A percentile compares a stretch with the other conserved stretches of the same genome.
These are phyloP conservation scores for Sarcophaga caerulescens DNA, from an alignment of 2,888 invertebrate genomes.

Conservation along the genomic window DNA sequence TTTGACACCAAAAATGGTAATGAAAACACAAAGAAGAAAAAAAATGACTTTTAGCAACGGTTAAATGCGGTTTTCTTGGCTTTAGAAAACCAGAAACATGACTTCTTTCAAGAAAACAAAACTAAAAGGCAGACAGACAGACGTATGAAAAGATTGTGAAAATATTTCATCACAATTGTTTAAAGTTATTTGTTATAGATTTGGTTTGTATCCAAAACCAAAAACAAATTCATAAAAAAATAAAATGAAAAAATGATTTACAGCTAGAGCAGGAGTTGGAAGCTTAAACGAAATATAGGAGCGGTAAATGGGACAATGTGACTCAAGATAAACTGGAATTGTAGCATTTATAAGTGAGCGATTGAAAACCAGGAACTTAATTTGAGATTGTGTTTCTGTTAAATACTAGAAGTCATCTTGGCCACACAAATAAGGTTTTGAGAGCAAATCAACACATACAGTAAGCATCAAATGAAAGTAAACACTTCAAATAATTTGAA, in stretches of 20 bases:
- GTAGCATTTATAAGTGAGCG: background rate
- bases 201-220: slow-evolving; percentile 12
- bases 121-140: background rate
- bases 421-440: too few species aligned
- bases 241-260: slow-evolving; percentile 42
- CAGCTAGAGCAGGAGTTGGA: slow-evolving; percentile 14
- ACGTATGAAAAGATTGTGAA: slow-evolving; percentile 45
- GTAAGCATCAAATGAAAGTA: too few species aligned
- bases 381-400: background rate
- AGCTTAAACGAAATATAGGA: slow-evolving; percentile 26
- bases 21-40: slow-evolving; percentile 52
- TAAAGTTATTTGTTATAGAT: slow-evolving; percentile 60
- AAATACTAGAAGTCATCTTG: background rate
- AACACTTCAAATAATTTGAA: too few species aligned
- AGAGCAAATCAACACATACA: too few species aligned
- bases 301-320: slow-evolving; percentile 15
- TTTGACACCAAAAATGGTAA: slow-evolving; percentile 69
- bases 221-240: background rate
- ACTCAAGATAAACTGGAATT: background rate
- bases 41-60: slow-evolving; percentile 40
- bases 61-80: slow-evolving; percentile 65
- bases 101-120: slow-evolving; percentile 39
- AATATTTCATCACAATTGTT: slow-evolving; percentile 60
- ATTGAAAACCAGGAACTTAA: background rate
- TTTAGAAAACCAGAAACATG: slow-evolving; percentile 54